phyloP scores from a whole-genome alignment of 64 coral and sea anemone species.

The Pachyseris speciosa region DNA sequence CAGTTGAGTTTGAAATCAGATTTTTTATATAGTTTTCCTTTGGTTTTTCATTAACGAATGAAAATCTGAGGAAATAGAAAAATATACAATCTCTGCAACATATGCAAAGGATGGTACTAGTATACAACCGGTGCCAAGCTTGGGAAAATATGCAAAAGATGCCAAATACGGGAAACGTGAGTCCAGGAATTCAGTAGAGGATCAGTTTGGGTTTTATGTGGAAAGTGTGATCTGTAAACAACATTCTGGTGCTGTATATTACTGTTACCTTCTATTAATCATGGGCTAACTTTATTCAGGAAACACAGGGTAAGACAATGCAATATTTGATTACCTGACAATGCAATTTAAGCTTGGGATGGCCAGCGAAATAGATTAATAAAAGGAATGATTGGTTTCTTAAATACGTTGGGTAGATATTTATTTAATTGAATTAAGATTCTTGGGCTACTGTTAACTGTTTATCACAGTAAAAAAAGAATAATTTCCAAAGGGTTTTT shows the following conservation, averaged over 20 bases:
- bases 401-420: neutral
- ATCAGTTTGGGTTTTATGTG: neutral
- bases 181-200: neutral
- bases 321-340: constrained; percentile 28
- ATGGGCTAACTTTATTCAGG: constrained; percentile 33
- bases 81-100: neutral
- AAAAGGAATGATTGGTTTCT: neutral
- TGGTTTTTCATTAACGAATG: neutral
- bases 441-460: neutral
- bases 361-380: neutral
- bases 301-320: constrained; percentile 8
- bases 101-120: neutral
- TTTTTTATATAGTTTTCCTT: neutral
- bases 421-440: neutral
- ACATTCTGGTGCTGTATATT: neutral
- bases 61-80: neutral
- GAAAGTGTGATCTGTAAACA: neutral
- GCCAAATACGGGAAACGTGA: neutral
- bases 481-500: constrained; percentile 2
- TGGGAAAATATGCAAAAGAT: neutral
- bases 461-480: constrained; percentile 2
- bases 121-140: too few species aligned
- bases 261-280: constrained; percentile 23
- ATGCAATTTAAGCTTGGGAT: constrained; percentile 37
- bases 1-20: neutral